Percentiles rank a stretch among this genome's conserved stretches.
These are phyloP conservation scores for Sebastolobus altivelis DNA, from an alignment of 2,797 vertebrate genomes.

Conservation along the genomic window DNA sequence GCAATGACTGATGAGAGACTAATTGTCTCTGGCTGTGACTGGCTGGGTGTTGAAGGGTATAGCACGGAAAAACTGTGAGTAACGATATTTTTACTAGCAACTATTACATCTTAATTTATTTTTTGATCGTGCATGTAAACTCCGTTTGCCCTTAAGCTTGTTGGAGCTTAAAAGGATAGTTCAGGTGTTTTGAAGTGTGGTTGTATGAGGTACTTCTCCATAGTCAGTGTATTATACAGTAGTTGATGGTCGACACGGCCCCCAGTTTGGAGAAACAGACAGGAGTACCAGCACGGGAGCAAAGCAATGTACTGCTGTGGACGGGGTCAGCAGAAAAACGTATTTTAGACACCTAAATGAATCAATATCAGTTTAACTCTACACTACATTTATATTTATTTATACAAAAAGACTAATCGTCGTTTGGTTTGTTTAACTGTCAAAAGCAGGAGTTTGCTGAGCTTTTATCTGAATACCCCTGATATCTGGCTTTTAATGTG, in stretches of 20 bases:
- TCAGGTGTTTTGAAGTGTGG: neutral
- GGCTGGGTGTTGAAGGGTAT: neutral
- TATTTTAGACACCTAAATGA: no score
- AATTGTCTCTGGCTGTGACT: neutral
- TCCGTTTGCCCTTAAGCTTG: neutral
- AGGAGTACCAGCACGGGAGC: no score
- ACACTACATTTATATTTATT: no score
- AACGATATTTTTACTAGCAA: no score
- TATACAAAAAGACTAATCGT: neutral
- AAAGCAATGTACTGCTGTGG: no score
- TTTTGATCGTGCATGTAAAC: neutral
- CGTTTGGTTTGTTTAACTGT: conserved; percentile 29
- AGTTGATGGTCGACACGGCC: no score
- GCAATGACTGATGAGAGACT: neutral
- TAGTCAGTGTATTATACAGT: neutral
- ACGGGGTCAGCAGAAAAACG: no score
- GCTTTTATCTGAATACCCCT: conserved; percentile 41
- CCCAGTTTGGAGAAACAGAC: no score
- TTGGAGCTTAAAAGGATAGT: neutral
- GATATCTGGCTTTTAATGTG: conserved; percentile 56
- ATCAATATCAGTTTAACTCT: no score
- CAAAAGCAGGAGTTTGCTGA: conserved; percentile 3
- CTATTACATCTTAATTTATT: neutral
- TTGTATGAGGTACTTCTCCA: neutral
- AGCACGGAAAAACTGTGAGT: neutral